A percentile compares a stretch with the other conserved stretches of the same genome.
Evolutionary conservation across 2,797 vertebrate genomes (phyloP).

Genomic region (Telmatherina bonti): DNA sequence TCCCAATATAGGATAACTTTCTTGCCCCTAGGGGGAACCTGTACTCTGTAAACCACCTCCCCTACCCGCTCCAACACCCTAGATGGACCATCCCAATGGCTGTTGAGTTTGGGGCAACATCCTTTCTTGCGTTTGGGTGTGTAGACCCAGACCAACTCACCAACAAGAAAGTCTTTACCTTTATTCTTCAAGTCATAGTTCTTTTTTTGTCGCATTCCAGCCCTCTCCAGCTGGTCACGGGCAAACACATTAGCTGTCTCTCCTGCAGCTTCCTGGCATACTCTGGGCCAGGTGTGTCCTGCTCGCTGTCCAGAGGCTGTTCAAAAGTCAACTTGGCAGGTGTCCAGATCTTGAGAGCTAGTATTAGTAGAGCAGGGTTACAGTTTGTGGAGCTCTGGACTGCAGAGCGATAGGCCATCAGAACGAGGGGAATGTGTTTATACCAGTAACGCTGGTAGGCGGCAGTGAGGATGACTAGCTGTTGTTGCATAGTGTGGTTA

Average conservation of each 20-base stretch:
- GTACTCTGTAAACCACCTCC: conserved; percentile 25
- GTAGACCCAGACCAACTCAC: not conserved
- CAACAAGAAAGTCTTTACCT: not conserved
- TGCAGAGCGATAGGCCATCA: conserved; percentile 6
- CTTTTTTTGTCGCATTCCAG: not conserved
- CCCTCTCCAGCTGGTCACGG: not conserved
- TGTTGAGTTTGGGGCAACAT: conserved; percentile 15
- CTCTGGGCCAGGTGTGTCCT: too few species aligned
- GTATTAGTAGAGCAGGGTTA: not conserved
- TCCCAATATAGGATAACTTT: not conserved
- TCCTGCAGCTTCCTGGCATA: too few species aligned
- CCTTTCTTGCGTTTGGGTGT: conserved; percentile 8
- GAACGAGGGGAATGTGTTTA: not conserved
- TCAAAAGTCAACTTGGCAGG: too few species aligned
- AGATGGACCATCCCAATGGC: conserved; percentile 24
- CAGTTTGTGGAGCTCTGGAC: not conserved
- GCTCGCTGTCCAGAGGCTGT: too few species aligned
- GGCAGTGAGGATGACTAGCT: not conserved
- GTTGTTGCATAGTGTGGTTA: not conserved
- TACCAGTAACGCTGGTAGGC: not conserved
- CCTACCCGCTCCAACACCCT: conserved; percentile 16
- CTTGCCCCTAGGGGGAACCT: not conserved
- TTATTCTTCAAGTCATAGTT: not conserved
- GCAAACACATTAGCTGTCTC: too few species aligned
- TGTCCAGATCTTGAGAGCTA: not conserved